Percentiles rank a stretch among this genome's conserved stretches.
These are phyloP conservation scores for Brienomyrus longianalis DNA, from an alignment of 2,113 vertebrate genomes.

Conservation along the genomic window DNA sequence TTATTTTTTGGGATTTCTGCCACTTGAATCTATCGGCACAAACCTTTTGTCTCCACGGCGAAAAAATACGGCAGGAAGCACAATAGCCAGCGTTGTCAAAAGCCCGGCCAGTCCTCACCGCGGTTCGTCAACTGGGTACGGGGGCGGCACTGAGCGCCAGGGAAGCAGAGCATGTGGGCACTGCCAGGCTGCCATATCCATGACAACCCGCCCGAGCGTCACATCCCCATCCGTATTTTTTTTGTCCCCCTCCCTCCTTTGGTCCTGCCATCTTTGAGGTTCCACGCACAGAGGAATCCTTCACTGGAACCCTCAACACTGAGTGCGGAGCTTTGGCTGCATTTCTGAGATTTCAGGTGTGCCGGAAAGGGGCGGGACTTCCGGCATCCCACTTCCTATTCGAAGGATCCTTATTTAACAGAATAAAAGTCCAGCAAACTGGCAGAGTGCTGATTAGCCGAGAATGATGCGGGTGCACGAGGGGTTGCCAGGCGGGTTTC, in stretches of 20 bases:
- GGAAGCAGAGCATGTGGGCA: slow-evolving; percentile 27
- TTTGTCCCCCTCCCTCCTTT: not conserved
- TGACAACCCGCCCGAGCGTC: slow-evolving; percentile 31
- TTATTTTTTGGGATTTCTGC: not conserved
- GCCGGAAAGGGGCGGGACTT: not conserved
- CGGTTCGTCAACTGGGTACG: slow-evolving; percentile 16
- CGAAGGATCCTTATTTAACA: not conserved
- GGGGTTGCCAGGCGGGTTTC: not conserved
- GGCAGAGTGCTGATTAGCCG: not conserved
- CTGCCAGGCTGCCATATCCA: slow-evolving; percentile 37
- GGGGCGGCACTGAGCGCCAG: slow-evolving; percentile 11
- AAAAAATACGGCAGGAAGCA: not conserved
- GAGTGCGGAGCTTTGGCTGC: not conserved
- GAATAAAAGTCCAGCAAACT: not conserved
- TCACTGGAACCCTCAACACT: not conserved
- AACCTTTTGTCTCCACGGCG: not conserved
- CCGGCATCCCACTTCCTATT: not conserved
- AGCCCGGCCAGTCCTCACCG: slow-evolving; percentile 11
- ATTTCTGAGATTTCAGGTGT: not conserved
- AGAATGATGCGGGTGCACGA: not conserved
- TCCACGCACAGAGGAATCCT: not conserved
- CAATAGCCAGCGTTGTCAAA: not conserved
- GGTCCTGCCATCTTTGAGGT: not conserved
- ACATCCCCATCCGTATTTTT: slow-evolving; percentile 7
- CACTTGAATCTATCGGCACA: not conserved